Evolutionary conservation across 2,797 vertebrate species (phyloP), one percentile per base, ranked within the genome.

Genomic region (Sardinella longiceps): DNA sequence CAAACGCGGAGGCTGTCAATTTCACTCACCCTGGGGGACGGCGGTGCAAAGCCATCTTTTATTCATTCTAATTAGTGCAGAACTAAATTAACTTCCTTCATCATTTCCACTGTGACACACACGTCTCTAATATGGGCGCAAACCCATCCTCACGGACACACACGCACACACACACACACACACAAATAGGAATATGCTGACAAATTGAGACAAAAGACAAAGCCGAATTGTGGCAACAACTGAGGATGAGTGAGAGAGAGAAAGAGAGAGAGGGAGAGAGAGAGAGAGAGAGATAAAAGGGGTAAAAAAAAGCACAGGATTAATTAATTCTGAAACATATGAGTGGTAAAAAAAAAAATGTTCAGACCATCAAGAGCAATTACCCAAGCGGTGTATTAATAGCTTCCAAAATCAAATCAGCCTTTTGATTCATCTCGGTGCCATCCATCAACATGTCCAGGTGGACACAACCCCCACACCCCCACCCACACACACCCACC

Each of bases 61-160:
- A 93, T 93, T 94, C 92, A 92, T 93, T 90, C 91, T 92, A 93
- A 94, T 94, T 93, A 91, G 89, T 89, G 91, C 90, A 88, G 89
- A 91, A 91, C 89, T 83, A 92, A 93, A 91, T 94, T 91, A 93
- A 93, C 90, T 91, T 93, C 90, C 90, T 89, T 85, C 85, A 86
- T 92, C 88, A 93, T 91, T 39, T 93, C 92, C 86, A 66, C 63
- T 86, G 87, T 88, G 86, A 89, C 88, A 90, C 91, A 87, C 87
- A 90, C 90, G 89, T 92, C 88, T 89, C 83, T 89, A 90, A 91
- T 92, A 90, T 83, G 86, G 18, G 74, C 58, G 43, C 82, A 18
- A 70, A 63, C n/a, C 25, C 20, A 83, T 30, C 33, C 23, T 46
- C 81, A 85, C 37, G 9, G 45, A 82, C 45, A 15, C 66, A 46